Conservation (phyloP, 2,888 invertebrate species). For the Syrphus vitripennis region DNA sequence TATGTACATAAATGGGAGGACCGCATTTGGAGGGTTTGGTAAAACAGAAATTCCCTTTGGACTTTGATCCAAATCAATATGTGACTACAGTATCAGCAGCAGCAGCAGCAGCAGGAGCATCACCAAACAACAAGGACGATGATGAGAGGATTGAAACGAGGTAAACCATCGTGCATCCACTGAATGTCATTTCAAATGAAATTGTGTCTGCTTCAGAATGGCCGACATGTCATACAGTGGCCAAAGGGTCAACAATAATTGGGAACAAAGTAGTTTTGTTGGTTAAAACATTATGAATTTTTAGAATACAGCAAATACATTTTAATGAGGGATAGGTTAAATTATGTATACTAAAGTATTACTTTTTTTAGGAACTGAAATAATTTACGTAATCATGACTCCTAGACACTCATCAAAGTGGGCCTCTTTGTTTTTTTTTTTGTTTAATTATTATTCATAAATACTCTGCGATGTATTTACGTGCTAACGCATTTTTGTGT, state of each 20-base stretch:
- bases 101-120: not conserved
- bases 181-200: conserved; percentile 64
- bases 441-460: no score
- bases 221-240: conserved; percentile 31
- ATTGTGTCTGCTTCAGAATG: conserved; percentile 60
- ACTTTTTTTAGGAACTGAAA: no score
- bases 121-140: conserved; percentile 8
- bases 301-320: not conserved
- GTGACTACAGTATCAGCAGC: conserved; percentile 35
- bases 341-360: no score
- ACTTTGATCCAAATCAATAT: conserved; percentile 70
- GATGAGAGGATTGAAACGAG: conserved; percentile 9
- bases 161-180: conserved; percentile 32
- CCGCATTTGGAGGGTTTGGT: not conserved
- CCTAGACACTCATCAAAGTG: no score
- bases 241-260: not conserved
- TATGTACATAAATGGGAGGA: not conserved
- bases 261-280: not conserved
- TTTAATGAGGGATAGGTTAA: no score
- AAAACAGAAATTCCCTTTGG: conserved; percentile 60
- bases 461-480: no score
- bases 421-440: no score
- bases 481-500: no score
- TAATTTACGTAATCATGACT: no score
- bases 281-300: not conserved